These are phyloP conservation scores for Lacerta viridis DNA, from an alignment of 2,797 vertebrate genomes.

Conservation along the genomic window DNA sequence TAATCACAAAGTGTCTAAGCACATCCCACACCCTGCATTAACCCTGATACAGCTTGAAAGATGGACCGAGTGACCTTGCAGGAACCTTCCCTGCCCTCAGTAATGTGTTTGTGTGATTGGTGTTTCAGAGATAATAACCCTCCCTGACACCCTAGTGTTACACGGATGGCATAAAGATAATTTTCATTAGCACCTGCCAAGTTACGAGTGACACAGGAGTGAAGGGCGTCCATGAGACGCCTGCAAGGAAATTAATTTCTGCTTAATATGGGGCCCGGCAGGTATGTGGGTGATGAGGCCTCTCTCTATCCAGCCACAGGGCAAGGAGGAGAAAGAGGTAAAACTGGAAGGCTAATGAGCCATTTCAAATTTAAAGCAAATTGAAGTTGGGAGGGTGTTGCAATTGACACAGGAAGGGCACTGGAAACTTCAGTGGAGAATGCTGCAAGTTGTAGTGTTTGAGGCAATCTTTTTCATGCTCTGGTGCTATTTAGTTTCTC, in stretches of 20 bases:
- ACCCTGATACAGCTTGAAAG: neutral
- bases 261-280: neutral
- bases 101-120: neutral
- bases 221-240: constrained; percentile 1
- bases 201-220: neutral
- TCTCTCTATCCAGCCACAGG: neutral
- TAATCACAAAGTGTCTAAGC: neutral
- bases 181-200: neutral
- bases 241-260: constrained; percentile 27
- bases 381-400: neutral
- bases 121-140: constrained; percentile 6
- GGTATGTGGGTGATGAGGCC: neutral
- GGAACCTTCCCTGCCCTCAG: neutral
- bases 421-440: neutral
- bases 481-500: neutral
- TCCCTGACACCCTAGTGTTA: neutral
- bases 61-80: neutral
- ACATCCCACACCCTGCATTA: too few relatives aligned
- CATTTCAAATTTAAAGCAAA: neutral
- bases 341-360: neutral
- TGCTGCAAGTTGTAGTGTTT: neutral
- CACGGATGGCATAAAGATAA: neutral
- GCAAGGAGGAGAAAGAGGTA: neutral
- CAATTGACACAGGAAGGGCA: neutral
- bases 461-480: too few relatives aligned